These are phyloP conservation scores for Steatocranus sp. DNA, from an alignment of 2,797 vertebrate genomes.

Conservation along the genomic window DNA sequence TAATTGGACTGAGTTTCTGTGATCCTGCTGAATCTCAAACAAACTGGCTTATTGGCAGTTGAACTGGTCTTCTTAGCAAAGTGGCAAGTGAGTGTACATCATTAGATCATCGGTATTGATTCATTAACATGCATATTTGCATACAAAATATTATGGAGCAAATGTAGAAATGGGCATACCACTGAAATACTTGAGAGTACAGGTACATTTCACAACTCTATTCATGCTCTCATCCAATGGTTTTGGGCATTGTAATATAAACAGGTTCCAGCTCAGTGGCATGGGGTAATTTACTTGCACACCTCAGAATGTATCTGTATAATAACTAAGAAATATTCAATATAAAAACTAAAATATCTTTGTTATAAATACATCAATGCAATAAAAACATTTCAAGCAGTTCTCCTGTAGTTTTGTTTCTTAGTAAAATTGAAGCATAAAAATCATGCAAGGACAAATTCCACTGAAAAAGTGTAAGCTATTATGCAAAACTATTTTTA, in stretches of 20 bases:
- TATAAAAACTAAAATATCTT: not conserved
- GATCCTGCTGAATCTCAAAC: not conserved
- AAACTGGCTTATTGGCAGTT: not conserved
- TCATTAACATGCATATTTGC: not conserved
- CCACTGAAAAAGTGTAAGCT: slow-evolving; percentile 2
- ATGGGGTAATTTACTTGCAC: not conserved
- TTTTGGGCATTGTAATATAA: not conserved
- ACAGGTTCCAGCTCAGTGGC: not conserved
- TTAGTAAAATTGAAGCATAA: not conserved
- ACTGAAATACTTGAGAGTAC: not conserved
- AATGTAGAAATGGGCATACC: not conserved
- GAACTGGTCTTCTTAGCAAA: not conserved
- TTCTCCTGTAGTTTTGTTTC: not conserved
- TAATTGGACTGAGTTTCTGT: not conserved
- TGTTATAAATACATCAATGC: not conserved
- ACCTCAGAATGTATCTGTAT: not conserved
- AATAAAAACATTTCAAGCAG: not conserved
- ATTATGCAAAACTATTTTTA: slow-evolving; percentile 97
- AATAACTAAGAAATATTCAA: rapidly evolving
- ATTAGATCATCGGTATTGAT: not conserved
- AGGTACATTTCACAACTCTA: not conserved
- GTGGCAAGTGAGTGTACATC: not conserved
- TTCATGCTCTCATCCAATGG: not conserved
- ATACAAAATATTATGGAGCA: not conserved
- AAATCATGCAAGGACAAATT: slow-evolving; percentile 1